phyloP scores from a whole-genome alignment of 92 coral and sea anemone genomes.

The Phenganax marumi region DNA sequence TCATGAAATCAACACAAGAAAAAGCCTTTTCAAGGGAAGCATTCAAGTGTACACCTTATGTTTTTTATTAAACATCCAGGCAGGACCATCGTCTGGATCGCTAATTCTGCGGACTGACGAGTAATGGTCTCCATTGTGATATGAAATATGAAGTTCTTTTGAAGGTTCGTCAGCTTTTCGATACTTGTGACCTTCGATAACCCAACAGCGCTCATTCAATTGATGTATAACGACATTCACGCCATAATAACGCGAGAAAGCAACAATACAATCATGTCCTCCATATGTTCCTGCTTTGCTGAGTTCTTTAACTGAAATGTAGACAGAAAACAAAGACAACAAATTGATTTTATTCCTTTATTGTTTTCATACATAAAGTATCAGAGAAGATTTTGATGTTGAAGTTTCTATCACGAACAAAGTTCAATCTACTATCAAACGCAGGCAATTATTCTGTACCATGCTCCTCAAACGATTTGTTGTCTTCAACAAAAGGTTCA shows the following conservation, averaged over 20 bases:
- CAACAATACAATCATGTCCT: constrained; percentile 94
- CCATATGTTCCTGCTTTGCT: constrained; percentile 84
- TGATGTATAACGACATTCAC: constrained; percentile 87
- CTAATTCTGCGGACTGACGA: constrained; percentile 75
- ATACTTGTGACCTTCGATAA: constrained; percentile 73
- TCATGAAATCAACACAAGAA: no score
- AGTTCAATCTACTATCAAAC: no score
- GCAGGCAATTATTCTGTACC: constrained; percentile 71
- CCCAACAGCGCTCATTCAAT: constrained; percentile 94
- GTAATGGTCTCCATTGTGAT: constrained; percentile 96
- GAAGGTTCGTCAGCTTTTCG: constrained; percentile 58
- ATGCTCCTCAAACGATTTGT: constrained; percentile 80
- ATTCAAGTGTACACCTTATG: constrained; percentile 2
- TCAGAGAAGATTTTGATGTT: not conserved
- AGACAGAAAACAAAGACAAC: not conserved
- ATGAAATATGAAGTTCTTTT: constrained; percentile 74
- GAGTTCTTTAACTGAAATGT: constrained; percentile 66
- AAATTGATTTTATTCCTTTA: not conserved
- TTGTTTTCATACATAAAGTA: not conserved
- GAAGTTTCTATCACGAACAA: not conserved
- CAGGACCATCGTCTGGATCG: constrained; percentile 83
- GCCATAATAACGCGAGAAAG: constrained; percentile 90
- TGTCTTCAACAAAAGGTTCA: constrained; percentile 99
- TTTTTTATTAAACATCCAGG: constrained; percentile 69
- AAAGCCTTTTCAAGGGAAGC: no score